A percentile compares a stretch with the other conserved stretches of the same genome.
Evolutionary conservation across 2,113 vertebrate genomes (phyloP).

Genomic region (Arizona elegans): DNA sequence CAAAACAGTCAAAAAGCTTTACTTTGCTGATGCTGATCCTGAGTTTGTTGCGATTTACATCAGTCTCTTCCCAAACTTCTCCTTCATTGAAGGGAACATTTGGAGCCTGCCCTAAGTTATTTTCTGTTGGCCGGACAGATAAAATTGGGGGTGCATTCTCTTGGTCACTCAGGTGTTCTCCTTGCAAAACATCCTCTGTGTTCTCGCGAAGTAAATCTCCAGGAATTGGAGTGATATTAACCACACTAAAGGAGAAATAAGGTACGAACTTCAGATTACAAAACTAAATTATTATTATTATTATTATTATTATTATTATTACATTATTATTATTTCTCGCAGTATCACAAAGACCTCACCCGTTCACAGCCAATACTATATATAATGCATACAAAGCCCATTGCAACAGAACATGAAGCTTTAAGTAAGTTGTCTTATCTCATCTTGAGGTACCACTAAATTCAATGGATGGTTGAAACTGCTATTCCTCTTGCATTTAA

Average conservation of each 20-base stretch:
- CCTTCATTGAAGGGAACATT: slow-evolving; percentile 75
- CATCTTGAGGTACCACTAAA: neutral
- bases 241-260: slow-evolving; percentile 71
- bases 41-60: slow-evolving; percentile 98
- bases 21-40: slow-evolving; percentile 98
- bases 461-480: neutral
- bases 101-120: slow-evolving; percentile 62
- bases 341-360: neutral
- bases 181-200: slow-evolving; percentile 94
- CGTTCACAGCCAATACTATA: neutral
- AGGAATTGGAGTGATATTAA: slow-evolving; percentile 85
- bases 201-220: slow-evolving; percentile 93
- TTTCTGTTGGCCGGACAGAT: slow-evolving; percentile 72
- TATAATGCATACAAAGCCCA: neutral
- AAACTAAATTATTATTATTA: neutral
- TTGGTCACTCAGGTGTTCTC: slow-evolving; percentile 95
- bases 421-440: neutral
- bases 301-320: no score
- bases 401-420: neutral
- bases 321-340: neutral
- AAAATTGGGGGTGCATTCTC: slow-evolving; percentile 91
- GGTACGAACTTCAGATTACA: slow-evolving; percentile 4
- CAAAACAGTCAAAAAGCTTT: slow-evolving; percentile 40
- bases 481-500: neutral
- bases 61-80: slow-evolving; percentile 94